phyloP scores from a whole-genome alignment of 2,113 vertebrate genomes.

The Xyrauchen texanus region DNA sequence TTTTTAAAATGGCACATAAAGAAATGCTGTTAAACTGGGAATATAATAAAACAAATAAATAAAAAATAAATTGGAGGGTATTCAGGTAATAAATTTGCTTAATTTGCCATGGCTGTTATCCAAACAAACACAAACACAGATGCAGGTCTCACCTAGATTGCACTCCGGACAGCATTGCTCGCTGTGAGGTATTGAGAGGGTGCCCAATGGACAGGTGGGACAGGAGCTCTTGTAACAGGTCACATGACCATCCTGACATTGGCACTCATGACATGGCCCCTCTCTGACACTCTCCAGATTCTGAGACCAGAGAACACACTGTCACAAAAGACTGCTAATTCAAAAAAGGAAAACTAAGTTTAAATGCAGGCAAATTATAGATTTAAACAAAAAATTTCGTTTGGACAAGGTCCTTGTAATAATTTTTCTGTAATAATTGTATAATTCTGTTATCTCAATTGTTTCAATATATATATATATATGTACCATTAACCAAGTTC shows the following conservation, averaged over 20 bases:
- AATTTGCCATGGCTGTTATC: conserved; percentile 46
- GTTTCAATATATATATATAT: no score
- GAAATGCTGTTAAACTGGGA: not conserved
- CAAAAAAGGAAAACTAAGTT: no score
- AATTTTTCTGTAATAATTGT: no score
- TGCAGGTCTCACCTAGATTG: conserved; percentile 74
- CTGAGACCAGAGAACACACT: conserved; percentile 60
- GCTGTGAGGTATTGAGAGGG: conserved; percentile 60
- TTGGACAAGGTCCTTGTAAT: no score
- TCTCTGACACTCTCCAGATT: conserved; percentile 77
- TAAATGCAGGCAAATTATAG: no score
- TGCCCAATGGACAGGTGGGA: conserved; percentile 78
- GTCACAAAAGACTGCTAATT: no score
- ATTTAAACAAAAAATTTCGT: no score
- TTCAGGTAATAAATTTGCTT: not conserved
- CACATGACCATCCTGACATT: conserved; percentile 75
- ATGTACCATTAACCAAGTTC: no score
- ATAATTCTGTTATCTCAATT: no score
- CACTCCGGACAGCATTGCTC: conserved; percentile 85
- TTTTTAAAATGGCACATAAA: not conserved
- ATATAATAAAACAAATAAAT: no score
- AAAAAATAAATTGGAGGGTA: no score
- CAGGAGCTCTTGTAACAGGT: conserved; percentile 86
- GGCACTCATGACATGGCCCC: conserved; percentile 78
- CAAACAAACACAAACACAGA: conserved; percentile 42